Base-by-base conservation (phyloP, 1,140 invertebrate genomes). In the Platorchestia sp. region DNA sequence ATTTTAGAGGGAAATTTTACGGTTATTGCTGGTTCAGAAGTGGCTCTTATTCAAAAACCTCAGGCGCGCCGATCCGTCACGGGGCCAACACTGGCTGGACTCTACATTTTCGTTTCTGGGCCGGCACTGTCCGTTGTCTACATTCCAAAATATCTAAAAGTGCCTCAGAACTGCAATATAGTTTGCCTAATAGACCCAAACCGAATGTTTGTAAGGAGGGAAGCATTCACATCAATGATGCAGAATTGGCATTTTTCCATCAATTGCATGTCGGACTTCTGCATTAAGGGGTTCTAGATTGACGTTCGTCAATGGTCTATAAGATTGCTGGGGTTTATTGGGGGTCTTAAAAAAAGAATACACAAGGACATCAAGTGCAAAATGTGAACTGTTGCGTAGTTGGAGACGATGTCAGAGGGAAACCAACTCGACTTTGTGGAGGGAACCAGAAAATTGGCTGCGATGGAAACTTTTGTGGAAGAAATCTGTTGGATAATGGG, bases 1-100 rank as follows among this genome's bases (percentile, higher is more conserved):
- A 93, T 93, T 93, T 93, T 93, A 93, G 91, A 75, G 45, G 41
- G 3, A 47, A 93, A 93, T 93, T 93, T 93, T 93, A 93, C 45
- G 91, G 91, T 93, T 93, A 93, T 93, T 93, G 91, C 91, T 40
- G 22, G 44, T 93, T 93, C 91, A 93, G 45, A 93, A 89, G 91
- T 42, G 91, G 43, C 91, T 42, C 91, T 93, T 93, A 45, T 93
- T 93, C 91, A 45, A 93, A 93, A 93, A 44, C 41, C 91, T 93
- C 91, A 93, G 91, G 91, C 45, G 43, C 91, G 91, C 43, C 45
- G 41, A 44, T 93, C 40, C 91, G 91, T 93, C 91, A 19, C 16
- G 5, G 40, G 91, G 41, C 91, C 45, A 42, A 40, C 45, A 45
- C 91, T 36, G 43, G 45, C n/a, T 36, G 36, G 19, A 6, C 27